phyloP scores from a whole-genome alignment of 2,797 vertebrate genomes.

The Hypotaenidia philippensis region DNA sequence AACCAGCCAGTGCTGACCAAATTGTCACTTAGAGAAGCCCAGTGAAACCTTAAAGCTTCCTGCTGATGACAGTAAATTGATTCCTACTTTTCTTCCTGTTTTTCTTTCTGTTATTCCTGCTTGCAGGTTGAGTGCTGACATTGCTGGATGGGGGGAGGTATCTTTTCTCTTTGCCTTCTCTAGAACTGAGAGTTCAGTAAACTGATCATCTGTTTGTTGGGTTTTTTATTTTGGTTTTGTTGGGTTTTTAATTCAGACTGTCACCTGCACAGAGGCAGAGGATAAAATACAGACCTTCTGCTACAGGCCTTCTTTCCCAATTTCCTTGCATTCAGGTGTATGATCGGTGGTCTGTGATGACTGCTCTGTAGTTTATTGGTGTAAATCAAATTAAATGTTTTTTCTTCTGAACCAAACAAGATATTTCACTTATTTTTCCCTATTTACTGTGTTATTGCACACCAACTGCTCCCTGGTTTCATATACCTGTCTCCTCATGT shows the following conservation, averaged over 20 bases:
- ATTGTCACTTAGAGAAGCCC: neutral
- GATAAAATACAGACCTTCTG: neutral
- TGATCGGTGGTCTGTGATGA: neutral
- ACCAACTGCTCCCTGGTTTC: slow-evolving; percentile 11
- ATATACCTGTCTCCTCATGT: neutral
- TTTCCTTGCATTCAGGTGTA: neutral
- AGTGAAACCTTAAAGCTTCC: neutral
- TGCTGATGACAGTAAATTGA: neutral
- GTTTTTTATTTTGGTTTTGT: too few relatives aligned
- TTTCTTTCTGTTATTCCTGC: neutral
- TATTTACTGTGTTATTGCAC: neutral
- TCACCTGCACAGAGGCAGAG: neutral
- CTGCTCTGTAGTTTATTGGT: neutral
- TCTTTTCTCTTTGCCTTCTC: neutral
- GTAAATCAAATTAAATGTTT: slow-evolving; percentile 21
- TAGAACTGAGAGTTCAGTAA: neutral
- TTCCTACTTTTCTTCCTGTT: neutral
- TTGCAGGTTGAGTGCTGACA: neutral
- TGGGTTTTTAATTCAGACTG: neutral
- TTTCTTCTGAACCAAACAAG: neutral
- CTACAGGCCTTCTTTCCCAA: neutral
- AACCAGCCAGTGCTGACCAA: neutral
- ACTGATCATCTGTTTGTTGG: neutral
- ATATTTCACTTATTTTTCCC: neutral
- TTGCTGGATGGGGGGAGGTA: neutral